These are phyloP conservation scores for Holothuria leucospilota DNA, from an alignment of 53 echinoderm and acorn worm genomes.

Conservation along the genomic window DNA sequence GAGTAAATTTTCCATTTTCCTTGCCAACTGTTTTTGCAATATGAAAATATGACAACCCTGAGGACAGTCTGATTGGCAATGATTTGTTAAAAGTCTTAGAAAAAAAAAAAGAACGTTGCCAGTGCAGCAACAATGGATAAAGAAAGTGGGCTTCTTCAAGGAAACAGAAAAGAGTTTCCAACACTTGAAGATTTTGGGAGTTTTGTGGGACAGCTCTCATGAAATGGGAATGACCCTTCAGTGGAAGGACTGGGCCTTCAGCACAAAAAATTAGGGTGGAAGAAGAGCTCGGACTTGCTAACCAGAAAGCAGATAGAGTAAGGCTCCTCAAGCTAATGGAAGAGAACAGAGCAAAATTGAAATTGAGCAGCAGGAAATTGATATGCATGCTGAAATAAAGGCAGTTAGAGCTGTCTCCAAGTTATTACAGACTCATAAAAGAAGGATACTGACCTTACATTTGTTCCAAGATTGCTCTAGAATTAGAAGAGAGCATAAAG, in stretches of 20 bases:
- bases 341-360: no score
- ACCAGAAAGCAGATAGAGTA: no score
- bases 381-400: no score
- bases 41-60: slow-evolving; percentile 32
- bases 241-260: slow-evolving; percentile 52
- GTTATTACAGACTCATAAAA: no score
- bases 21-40: slow-evolving; percentile 60
- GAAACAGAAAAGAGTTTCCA: slow-evolving; percentile 36
- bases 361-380: no score
- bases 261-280: neutral
- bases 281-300: no score
- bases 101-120: slow-evolving; percentile 55
- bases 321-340: no score
- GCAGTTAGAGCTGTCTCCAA: no score
- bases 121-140: slow-evolving; percentile 68
- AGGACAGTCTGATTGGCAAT: slow-evolving; percentile 40
- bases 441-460: no score
- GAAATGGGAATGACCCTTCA: slow-evolving; percentile 62
- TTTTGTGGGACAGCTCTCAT: slow-evolving; percentile 43
- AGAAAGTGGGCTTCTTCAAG: slow-evolving; percentile 49
- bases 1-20: slow-evolving; percentile 62
- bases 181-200: slow-evolving; percentile 53
- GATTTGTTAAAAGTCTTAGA: slow-evolving; percentile 56
- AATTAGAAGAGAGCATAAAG: no score
- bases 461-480: no score